These are phyloP conservation scores for Lerema accius DNA, from an alignment of 1,140 invertebrate species.

Conservation along the genomic window DNA sequence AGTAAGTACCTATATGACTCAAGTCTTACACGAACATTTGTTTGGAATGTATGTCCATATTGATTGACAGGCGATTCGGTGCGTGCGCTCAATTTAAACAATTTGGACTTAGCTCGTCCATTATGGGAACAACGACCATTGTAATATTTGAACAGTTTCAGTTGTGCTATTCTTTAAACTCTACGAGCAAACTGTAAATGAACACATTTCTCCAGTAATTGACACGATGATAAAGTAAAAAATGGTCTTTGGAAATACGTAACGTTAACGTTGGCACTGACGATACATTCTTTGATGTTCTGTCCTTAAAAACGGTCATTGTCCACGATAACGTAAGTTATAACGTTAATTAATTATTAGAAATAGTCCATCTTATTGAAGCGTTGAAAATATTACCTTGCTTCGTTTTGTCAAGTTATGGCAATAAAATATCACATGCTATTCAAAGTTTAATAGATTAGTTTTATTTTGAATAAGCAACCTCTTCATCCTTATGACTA, in stretches of 20 bases:
- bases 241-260: no score
- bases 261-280: no score
- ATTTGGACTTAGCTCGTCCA: slow-evolving; percentile 2
- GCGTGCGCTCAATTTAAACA: slow-evolving; percentile 26
- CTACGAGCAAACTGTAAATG: no score
- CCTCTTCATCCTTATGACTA: not conserved
- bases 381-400: no score
- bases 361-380: no score
- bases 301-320: no score
- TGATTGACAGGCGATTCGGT: slow-evolving; percentile 26
- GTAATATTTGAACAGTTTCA: slow-evolving; percentile 9
- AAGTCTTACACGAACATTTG: slow-evolving; percentile 10
- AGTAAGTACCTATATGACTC: not conserved
- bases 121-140: not conserved
- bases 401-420: no score
- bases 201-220: no score
- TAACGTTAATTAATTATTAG: no score
- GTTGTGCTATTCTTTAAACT: not conserved
- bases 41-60: slow-evolving; percentile 29
- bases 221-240: no score
- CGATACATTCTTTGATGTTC: no score
- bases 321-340: no score
- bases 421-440: not conserved
- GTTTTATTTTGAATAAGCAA: not conserved
- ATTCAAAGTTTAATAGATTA: not conserved